phyloP scores from a whole-genome alignment of 2,113 vertebrate genomes.

The Sinocyclocheilus grahami region DNA sequence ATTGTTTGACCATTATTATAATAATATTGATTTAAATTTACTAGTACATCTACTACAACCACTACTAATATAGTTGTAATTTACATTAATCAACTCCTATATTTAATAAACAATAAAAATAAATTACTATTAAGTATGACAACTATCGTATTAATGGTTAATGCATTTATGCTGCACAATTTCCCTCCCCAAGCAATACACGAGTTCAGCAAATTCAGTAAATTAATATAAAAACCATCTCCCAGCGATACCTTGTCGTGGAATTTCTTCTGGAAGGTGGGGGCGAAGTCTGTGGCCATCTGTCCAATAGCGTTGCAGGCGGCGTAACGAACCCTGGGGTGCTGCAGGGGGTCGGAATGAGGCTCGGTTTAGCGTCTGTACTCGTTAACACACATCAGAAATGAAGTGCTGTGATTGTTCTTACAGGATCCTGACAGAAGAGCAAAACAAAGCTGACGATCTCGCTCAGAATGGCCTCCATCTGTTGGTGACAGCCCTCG shows the following conservation, averaged over 20 bases:
- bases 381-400: neutral
- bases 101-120: too few species aligned
- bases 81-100: too few species aligned
- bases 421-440: conserved; percentile 95
- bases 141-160: too few species aligned
- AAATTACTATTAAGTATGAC: too few species aligned
- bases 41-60: too few species aligned
- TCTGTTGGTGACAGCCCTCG: conserved; percentile 98
- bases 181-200: too few species aligned
- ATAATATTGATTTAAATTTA: too few species aligned
- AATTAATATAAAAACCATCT: too few species aligned
- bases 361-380: neutral
- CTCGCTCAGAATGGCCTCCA: conserved; percentile 97
- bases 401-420: conserved; percentile 52
- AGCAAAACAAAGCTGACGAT: conserved; percentile 94
- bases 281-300: conserved; percentile 98
- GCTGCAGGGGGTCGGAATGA: conserved; percentile 73
- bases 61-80: too few species aligned
- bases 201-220: too few species aligned
- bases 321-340: conserved; percentile 93
- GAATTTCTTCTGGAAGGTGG: conserved; percentile 98
- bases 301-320: conserved; percentile 98
- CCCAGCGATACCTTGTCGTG: conserved; percentile 86
- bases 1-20: too few species aligned
- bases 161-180: too few species aligned